A percentile compares a stretch with the other conserved stretches of the same genome.
Evolutionary conservation across 2,888 invertebrate species (phyloP).

Genomic region (Exocentrus adspersus): DNA sequence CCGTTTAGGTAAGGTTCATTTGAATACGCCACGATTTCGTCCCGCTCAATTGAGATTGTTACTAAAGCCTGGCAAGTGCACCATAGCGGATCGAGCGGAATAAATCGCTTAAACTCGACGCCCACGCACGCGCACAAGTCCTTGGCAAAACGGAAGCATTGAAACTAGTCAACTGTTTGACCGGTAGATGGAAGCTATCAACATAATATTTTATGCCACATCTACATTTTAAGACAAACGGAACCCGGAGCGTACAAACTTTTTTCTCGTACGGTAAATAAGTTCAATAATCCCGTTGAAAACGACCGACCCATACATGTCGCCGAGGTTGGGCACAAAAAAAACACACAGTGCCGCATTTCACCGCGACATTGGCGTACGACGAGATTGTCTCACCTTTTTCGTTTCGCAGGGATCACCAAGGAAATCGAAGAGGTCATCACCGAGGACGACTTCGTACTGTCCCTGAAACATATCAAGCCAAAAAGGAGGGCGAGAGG

Average conservation of each 20-base stretch:
- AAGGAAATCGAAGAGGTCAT: constrained; percentile 65
- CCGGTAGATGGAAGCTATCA: no score
- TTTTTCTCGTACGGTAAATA: constrained; percentile 34
- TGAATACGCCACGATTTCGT: no score
- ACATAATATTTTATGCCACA: no score
- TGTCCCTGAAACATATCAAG: constrained; percentile 67
- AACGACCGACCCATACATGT: constrained; percentile 48
- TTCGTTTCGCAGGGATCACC: constrained; percentile 62
- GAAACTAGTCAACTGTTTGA: no score
- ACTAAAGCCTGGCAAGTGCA: no score
- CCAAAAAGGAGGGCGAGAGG: constrained; percentile 63
- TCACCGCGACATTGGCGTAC: constrained; percentile 18
- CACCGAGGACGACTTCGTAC: constrained; percentile 66
- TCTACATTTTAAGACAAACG: no score
- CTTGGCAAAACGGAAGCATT: no score
- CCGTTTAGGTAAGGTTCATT: no score
- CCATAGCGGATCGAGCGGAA: no score
- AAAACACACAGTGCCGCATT: constrained; percentile 21
- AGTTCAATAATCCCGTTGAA: constrained; percentile 45
- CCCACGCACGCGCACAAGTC: no score
- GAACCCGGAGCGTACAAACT: constrained; percentile 35
- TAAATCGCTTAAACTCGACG: no score
- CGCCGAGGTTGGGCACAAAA: constrained; percentile 24
- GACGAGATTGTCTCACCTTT: not conserved
- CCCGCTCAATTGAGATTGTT: no score